Evolutionary conservation across 2,113 vertebrate genomes (phyloP), one percentile per base, ranked within the genome.

Genomic region (Sus scrofa): DNA sequence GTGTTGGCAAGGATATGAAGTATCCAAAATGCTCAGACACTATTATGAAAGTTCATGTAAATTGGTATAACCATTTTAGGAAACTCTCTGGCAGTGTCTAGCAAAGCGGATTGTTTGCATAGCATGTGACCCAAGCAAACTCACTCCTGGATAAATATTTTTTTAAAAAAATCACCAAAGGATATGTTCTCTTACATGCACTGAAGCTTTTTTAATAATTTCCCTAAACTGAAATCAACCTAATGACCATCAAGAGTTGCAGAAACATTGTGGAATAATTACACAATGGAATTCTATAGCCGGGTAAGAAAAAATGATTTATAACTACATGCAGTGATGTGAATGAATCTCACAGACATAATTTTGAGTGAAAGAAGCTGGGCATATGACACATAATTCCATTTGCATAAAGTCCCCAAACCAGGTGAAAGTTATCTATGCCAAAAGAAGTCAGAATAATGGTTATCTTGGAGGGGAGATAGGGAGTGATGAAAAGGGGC

Each of bases 221-320:
- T 6, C 12, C n/a, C 37, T 68, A 56, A 79, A 73, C 6, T 83
- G 65, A 60, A 92, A 73, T 70, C 68, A 86, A 89, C 12, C 26
- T 54, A 37, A 87, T 93, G 30, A 34, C 39, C 65, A 90, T 22
- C 7, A 85, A 89, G 44, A 70, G 27, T n/a, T 89, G 50, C 81
- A 93, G 67, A 89, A 74, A 92, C 54, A 60, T 58, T 91, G 44
- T 96, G 58, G 39, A 94, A 52, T 95, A 92, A 44, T 96, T 65
- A 67, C 65, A 87, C 37, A 88, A 34, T 44, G 37, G 44, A 92
- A 94, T 83, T 89, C 60, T 60, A 50, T 12, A 60, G 4, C 58
- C 22, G 54, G 94, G 39, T 9, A 18, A 82, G 19, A 89, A 88
- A 30, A 74, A 87, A 91, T 62, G 52, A 74, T 63, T 89, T 94